These are phyloP conservation scores for Falco concolor DNA, from an alignment of 2,797 vertebrate genomes.

Conservation along the genomic window DNA sequence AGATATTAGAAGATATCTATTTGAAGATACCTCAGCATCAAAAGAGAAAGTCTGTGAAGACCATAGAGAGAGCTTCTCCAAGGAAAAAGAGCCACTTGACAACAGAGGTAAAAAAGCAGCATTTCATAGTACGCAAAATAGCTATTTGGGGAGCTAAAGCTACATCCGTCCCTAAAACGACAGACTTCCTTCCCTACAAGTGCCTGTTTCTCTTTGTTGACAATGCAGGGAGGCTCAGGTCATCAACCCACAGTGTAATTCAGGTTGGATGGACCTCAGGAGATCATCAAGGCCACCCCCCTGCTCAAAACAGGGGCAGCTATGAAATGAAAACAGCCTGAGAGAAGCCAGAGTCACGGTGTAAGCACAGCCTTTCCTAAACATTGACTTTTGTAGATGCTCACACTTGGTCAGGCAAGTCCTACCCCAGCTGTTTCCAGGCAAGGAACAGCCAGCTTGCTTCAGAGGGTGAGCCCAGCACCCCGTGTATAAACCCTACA, in stretches of 20 bases:
- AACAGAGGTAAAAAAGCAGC: background rate
- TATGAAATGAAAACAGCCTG: background rate
- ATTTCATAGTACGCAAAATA: background rate
- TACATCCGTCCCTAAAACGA: background rate
- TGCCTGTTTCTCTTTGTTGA: background rate
- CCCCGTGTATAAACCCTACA: rapidly evolving
- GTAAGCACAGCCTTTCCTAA: background rate
- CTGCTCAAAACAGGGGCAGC: background rate
- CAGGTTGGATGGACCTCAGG: background rate
- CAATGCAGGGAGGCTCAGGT: background rate
- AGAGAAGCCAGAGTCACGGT: background rate
- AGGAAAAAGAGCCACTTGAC: background rate
- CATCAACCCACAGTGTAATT: background rate
- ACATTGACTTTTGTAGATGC: background rate
- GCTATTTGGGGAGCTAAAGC: background rate
- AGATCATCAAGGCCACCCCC: background rate
- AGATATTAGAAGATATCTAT: background rate
- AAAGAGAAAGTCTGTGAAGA: background rate
- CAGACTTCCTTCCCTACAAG: background rate
- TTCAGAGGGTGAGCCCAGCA: background rate
- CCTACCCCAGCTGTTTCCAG: background rate
- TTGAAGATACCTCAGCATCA: background rate
- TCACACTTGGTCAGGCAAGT: background rate
- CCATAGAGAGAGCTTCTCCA: background rate
- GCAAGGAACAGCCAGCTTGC: background rate